phyloP scores from a whole-genome alignment of 2,113 vertebrate species.

The Neodon shergylaensis region DNA sequence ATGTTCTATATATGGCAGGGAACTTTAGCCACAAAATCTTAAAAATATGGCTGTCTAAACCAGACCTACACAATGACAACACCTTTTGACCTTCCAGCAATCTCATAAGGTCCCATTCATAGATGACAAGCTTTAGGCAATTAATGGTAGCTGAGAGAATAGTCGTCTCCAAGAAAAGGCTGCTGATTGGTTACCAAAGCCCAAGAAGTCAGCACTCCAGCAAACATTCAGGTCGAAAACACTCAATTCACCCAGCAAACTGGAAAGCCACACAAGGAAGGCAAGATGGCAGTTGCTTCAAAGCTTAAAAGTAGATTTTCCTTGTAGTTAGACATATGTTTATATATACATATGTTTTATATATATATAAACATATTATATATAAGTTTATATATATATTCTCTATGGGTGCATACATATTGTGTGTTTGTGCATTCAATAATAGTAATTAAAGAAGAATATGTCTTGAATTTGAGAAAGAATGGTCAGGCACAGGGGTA shows the following conservation, averaged over 20 bases:
- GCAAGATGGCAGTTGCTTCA: not conserved
- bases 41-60: not conserved
- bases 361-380: not conserved
- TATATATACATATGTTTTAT: not conserved
- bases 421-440: not conserved
- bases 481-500: not conserved
- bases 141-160: not conserved
- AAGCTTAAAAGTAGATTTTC: not conserved
- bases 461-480: not conserved
- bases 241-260: not conserved
- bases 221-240: not conserved
- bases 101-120: not conserved
- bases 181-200: not conserved
- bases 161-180: not conserved
- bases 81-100: too few species aligned
- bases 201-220: not conserved
- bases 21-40: not conserved
- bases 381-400: not conserved
- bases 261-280: not conserved
- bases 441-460: not conserved
- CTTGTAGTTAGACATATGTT: not conserved
- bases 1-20: not conserved
- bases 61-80: not conserved
- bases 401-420: not conserved
- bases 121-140: not conserved